phyloP scores from a whole-genome alignment of 2,113 vertebrate species.

The Pseudopipra pipra region DNA sequence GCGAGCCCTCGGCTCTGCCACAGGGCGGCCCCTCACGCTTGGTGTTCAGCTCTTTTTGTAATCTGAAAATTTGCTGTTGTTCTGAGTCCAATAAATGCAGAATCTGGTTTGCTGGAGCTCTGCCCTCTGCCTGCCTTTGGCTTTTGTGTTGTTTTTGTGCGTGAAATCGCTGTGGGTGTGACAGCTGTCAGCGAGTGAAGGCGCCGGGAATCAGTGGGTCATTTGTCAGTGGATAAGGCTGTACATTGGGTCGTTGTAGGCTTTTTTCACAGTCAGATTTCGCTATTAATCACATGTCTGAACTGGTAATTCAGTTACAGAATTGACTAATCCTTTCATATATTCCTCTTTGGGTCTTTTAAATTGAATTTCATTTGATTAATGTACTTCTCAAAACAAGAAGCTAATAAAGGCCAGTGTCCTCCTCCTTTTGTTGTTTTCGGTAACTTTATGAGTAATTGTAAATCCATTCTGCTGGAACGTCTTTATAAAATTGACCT shows the following conservation, averaged over 20 bases:
- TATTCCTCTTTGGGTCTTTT: conserved; percentile 53
- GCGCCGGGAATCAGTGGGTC: background rate
- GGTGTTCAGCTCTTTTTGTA: conserved; percentile 66
- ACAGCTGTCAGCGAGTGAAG: background rate
- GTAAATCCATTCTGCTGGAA: conserved; percentile 33
- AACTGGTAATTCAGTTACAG: conserved; percentile 54
- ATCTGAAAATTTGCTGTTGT: conserved; percentile 57
- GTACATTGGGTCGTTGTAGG: background rate
- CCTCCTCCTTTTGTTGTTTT: conserved; percentile 32
- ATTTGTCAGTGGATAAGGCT: background rate
- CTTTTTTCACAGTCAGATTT: background rate
- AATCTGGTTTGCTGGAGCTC: conserved; percentile 43
- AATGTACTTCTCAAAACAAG: conserved; percentile 60
- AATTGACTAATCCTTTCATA: conserved; percentile 55
- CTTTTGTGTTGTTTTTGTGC: background rate
- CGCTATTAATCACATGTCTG: conserved; percentile 27
- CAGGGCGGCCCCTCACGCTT: background rate
- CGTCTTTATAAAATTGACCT: conserved; percentile 22
- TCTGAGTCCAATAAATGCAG: conserved; percentile 67
- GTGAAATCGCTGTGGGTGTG: background rate
- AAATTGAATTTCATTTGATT: conserved; percentile 43
- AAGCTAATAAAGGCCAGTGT: conserved; percentile 64
- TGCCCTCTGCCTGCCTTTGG: background rate
- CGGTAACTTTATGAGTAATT: conserved; percentile 3
- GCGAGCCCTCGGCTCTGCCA: background rate